Evolutionary conservation across 1,140 invertebrate species (phyloP), one percentile per base, ranked within the genome.

Genomic region (Ganaspis sp.): DNA sequence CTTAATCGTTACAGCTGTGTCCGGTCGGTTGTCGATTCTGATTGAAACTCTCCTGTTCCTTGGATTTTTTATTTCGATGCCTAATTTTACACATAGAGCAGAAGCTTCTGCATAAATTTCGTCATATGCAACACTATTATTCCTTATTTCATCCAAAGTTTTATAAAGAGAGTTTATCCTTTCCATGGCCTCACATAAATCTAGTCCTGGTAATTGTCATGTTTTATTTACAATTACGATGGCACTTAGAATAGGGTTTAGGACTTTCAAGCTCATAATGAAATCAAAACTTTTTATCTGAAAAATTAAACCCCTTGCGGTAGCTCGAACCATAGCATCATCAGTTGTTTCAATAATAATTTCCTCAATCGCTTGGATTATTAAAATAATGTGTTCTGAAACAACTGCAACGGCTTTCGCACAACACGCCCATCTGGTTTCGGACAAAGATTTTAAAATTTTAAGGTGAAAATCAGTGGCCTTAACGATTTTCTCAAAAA

Each of bases 341-440:
- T 21, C 37, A 49, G 73, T 78, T 17, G 64, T 29, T 23, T 78
- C 37, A 17, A 78, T 23, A 17, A 78, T 23, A 58, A 23, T 78
- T 69, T 69, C 34, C 72, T 78, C 76, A 64, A 74, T 74, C 58
- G 76, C 76, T 74, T 74, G 4, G 6, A 78, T 12, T 71, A 78
- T 74, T 45, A 19, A 5, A 38, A n/a, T 37, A 40, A 42, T 74
- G 21, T 78, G 49, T 29, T 40, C 15, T 26, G 64, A n/a, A n/a
- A 78, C 34, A 17, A 73, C 76, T 11, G 73, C 40, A 42, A 78
- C 73, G 19, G 76, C 72, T 58, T 78, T 73, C 23, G 72, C 72
- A 38, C 73, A 69, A 69, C 76, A 78, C 37, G 76, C 53, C 76
- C 70, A 78, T 45, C 76, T 64, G 12, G 75, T 72, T 15, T n/a